Base-by-base conservation (phyloP, 2,797 vertebrate species). In the Diplodus sargus region DNA sequence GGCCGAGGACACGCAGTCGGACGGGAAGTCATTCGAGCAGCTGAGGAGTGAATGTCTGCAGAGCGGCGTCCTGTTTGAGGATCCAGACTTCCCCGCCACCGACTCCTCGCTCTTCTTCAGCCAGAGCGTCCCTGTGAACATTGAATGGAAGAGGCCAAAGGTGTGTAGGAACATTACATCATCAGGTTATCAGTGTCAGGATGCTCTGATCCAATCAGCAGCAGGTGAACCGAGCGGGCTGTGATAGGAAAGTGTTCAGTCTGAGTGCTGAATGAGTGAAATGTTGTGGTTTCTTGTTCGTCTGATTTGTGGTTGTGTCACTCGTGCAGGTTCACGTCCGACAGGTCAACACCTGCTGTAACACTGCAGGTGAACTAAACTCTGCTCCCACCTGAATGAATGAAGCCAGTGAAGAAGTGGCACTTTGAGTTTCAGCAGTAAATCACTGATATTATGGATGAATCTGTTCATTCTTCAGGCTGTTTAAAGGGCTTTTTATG, bases 81-180 rank as follows among this genome's bases (percentile, higher is more conserved):
- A 99, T 30, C 78, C 89, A 0, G 97, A 99, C 88, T 99, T 99
- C 80, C 97, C 97, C 0, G 96, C 97, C 18, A 39, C 3, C 0
- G 94, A 90, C 42, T 76, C 93, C 0, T 96, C 97, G 0, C 96
- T 99, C 25, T 99, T 96, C 95, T 98, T 86, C 94, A 97, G 95
- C 4, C 87, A 99, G 90, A 95, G 90, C 0, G 95, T 96, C 1
- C 95, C 95, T 0, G 64, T 98, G 47, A 84, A 95, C 34, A 96
- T 99, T 28, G 70, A 96, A 62, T 99, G 98, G 98, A 99, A 97
- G 90, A 94, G 97, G 66, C 98, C 98, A 0, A 82, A 87, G 94
- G 98, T 99, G 92, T 81, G 97, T 87, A 49, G 10, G 4, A 9
- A 0, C 30, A 13, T 5, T 14, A 5, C 22, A 8, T 12, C 2